Percentiles rank a stretch among this genome's conserved stretches.
phyloP scores from a whole-genome alignment of 2,113 vertebrate genomes.

The Bubo bubo region DNA sequence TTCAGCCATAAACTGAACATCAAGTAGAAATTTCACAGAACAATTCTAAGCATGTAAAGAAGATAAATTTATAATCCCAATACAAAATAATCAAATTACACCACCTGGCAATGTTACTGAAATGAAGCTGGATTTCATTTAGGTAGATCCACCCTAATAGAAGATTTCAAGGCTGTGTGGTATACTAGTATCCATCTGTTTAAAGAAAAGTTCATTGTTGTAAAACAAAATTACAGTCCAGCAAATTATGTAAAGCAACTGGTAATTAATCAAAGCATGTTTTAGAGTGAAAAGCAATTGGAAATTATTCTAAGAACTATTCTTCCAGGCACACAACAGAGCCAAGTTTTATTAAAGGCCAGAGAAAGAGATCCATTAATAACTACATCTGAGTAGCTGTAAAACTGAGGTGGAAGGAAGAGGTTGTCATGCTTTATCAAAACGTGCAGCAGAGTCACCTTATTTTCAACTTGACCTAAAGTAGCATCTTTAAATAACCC shows the following conservation, averaged over 20 bases:
- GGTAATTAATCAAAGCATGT: conserved; percentile 53
- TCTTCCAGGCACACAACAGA: conserved; percentile 18
- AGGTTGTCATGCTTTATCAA: not conserved
- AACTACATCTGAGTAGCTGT: not conserved
- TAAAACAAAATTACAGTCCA: conserved; percentile 41
- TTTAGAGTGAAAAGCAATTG: conserved; percentile 43
- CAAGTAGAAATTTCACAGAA: not conserved
- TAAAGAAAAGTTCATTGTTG: conserved; percentile 54
- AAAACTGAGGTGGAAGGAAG: not conserved
- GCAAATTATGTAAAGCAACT: conserved; percentile 54
- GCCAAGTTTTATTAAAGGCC: conserved; percentile 52
- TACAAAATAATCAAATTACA: conserved; percentile 3
- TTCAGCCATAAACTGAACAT: not conserved
- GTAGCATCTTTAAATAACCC: not conserved
- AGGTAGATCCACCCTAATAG: not conserved
- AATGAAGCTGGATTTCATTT: conserved; percentile 42
- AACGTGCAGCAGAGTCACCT: not conserved
- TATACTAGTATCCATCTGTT: conserved; percentile 50
- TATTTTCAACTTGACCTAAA: not conserved
- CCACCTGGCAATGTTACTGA: conserved; percentile 34
- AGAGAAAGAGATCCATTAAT: conserved; percentile 57
- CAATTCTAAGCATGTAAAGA: not conserved
- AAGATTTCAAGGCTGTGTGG: conserved; percentile 42
- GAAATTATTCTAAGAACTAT: conserved; percentile 60
- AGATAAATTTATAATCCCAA: not conserved